A percentile compares a stretch with the other conserved stretches of the same genome.
These are phyloP conservation scores for Leptopilina syphax DNA, from an alignment of 2,888 invertebrate genomes.

Conservation along the genomic window DNA sequence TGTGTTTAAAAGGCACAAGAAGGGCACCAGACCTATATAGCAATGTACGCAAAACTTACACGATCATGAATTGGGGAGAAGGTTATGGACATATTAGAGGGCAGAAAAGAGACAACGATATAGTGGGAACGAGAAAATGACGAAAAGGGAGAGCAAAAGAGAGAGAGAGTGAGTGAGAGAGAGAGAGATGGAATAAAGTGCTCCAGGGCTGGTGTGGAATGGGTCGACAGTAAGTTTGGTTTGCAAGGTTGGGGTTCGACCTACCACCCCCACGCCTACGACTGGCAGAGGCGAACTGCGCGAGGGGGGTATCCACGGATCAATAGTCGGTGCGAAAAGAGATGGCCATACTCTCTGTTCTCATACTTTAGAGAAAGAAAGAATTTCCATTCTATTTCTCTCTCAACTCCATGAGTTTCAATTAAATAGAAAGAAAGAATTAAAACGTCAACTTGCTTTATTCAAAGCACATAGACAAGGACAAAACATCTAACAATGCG, in stretches of 20 bases:
- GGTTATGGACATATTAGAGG: conserved; percentile 30
- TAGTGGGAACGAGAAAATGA: conserved; percentile 9
- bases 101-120: conserved; percentile 16
- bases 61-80: not conserved
- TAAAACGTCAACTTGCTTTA: conserved; percentile 25
- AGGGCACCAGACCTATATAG: conserved; percentile 21
- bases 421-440: conserved; percentile 26
- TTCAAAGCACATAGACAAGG: conserved; percentile 1
- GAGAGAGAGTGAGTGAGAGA: conserved; percentile 30
- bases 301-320: conserved; percentile 61
- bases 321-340: conserved; percentile 61
- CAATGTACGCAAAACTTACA: conserved; percentile 21
- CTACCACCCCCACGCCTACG: conserved; percentile 47
- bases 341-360: conserved; percentile 24
- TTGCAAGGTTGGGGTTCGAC: conserved; percentile 53
- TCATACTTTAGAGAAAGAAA: conserved; percentile 35
- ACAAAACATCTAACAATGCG: conserved; percentile 13
- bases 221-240: conserved; percentile 46
- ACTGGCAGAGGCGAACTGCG: conserved; percentile 55
- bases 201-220: conserved; percentile 52
- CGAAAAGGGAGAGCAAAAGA: not conserved
- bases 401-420: conserved; percentile 13
- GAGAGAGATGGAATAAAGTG: conserved; percentile 41
- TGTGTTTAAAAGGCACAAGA: not conserved
- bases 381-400: not conserved